Evolutionary conservation across 2,113 vertebrate genomes (phyloP), one percentile per base, ranked within the genome.

Genomic region (Sus scrofa): DNA sequence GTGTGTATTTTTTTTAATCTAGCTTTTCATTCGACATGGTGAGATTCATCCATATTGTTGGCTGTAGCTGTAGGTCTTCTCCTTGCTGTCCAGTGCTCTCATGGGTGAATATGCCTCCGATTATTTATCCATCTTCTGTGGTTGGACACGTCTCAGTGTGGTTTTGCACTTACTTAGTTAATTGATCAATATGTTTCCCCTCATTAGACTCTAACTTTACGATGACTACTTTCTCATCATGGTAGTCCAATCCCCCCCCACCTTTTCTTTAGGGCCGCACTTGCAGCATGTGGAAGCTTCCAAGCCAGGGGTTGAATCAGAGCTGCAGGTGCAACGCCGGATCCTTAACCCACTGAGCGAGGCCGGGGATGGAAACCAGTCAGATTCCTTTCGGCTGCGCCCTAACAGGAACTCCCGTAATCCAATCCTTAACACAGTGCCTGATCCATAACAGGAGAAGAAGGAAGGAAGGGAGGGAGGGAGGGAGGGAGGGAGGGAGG

Each of bases 401-500:
- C n/a, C n/a, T n/a, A n/a, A 44, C 8, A 8, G 44, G 44, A 44
- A 44, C 44, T 44, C 44, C 44, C 44, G 8, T 39, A 22, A 83
- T 3, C 15, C 6, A 75, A 8, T 18, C 83, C 68, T 89, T 32
- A 52, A 32, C 12, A 34, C 11, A 22, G 85, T 20, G 20, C 26
- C 14, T 63, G 37, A 68, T 2, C 9, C 78, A 50, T 1, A 63
- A 18, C 0, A 12, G 14, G 34, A 16, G 62, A 92, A 39, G 9
- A 27, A 75, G 39, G 32, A 13, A 32, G 8, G 32, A 20, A 67
- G 5, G 44, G 7, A 34, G 15, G n/a, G 58, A 30, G 0, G 9
- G 44, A 0, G 18, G 75, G n/a, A 67, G 5, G 44, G 7, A 34
- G 15, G n/a, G 58, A 30, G 0, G 9, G 44, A 0, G 18, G 75